phyloP scores from a whole-genome alignment of 2,888 invertebrate genomes.

The Sesia apiformis region DNA sequence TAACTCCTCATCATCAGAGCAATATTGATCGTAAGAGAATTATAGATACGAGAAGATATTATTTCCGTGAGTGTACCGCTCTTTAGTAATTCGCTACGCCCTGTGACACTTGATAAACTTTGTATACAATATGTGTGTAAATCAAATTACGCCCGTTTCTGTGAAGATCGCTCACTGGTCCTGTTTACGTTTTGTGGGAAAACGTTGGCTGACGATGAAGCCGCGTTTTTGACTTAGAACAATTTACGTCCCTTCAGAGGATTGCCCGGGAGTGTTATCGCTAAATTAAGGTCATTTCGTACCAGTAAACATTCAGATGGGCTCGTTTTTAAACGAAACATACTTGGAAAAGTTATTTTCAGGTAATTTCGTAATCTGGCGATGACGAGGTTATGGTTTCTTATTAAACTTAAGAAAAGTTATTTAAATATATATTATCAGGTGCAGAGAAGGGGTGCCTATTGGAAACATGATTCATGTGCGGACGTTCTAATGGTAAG shows the following conservation, averaged over 20 bases:
- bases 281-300: conserved; percentile 18
- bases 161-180: no score
- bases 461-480: no score
- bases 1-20: no score
- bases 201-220: conserved; percentile 17
- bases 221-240: conserved; percentile 28
- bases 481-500: no score
- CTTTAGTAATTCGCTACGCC: no score
- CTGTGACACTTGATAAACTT: no score
- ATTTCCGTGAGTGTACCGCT: no score
- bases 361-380: conserved; percentile 2
- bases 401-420: conserved; percentile 24
- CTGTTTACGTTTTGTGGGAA: not conserved
- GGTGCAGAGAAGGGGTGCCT: no score
- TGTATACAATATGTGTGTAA: no score
- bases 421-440: conserved; percentile 1
- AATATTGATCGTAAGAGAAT: no score
- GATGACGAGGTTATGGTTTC: conserved; percentile 14
- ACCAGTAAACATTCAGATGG: conserved; percentile 8
- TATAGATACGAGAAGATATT: no score
- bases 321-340: conserved; percentile 10
- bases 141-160: no score
- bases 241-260: conserved; percentile 24
- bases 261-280: conserved; percentile 14
- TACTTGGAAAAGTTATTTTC: not conserved